Evolutionary conservation across 1,140 invertebrate species (phyloP).

Genomic region (Leucophenga varia): DNA sequence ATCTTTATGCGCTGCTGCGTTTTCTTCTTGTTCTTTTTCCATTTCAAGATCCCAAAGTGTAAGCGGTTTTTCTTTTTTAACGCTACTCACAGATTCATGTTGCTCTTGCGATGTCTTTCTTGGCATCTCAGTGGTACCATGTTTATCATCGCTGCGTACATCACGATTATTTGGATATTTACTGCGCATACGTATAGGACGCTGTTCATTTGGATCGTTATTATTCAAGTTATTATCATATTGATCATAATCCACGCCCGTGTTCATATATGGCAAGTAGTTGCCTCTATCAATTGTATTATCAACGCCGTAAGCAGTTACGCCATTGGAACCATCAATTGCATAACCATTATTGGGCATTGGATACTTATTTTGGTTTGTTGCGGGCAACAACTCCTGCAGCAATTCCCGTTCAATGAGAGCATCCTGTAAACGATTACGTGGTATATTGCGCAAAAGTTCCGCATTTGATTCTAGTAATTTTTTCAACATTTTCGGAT

Average conservation of each 20-base stretch:
- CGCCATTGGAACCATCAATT: no score
- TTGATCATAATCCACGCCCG: no score
- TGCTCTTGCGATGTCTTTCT: constrained; percentile 10
- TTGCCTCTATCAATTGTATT: no score
- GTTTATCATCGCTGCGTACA: constrained; percentile 38
- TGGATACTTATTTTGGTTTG: no score
- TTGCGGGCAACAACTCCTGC: constrained; percentile 34
- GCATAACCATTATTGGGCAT: no score
- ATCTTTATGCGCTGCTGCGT: background rate
- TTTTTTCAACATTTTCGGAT: constrained; percentile 54
- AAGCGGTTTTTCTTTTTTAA: constrained; percentile 16
- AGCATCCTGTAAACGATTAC: constrained; percentile 2
- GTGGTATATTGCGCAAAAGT: constrained; percentile 25
- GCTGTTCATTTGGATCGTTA: no score
- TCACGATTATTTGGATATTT: constrained; percentile 52
- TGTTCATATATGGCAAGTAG: no score
- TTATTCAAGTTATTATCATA: no score
- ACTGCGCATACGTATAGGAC: constrained; percentile 43
- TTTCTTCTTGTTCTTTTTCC: constrained; percentile 42
- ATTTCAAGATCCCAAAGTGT: constrained; percentile 53
- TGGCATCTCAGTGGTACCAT: constrained; percentile 9
- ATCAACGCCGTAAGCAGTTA: no score
- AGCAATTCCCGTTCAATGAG: constrained; percentile 28
- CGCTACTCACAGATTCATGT: constrained; percentile 27
- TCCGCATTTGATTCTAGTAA: constrained; percentile 43